Base-by-base conservation (phyloP, 92 coral and sea anemone genomes). In the Virgularia gustaviana region DNA sequence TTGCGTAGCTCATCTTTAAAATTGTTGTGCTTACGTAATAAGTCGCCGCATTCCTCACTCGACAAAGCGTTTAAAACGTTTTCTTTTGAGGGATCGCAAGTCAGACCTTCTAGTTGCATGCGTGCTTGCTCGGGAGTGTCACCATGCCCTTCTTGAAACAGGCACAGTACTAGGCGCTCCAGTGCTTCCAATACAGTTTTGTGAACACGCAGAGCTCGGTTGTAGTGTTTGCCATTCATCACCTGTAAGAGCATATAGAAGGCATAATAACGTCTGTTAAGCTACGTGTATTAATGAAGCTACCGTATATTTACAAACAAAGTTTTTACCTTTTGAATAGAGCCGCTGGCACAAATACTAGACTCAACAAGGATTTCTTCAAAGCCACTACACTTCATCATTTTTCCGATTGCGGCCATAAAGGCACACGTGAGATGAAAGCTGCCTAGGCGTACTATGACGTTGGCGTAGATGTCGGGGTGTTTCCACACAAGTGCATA, bases 311-410 rank as follows among this genome's bases (percentile, higher is more conserved):
- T n/a, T n/a, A n/a, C n/a, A n/a, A n/a, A n/a, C n/a, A n/a, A n/a
- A 9, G 45, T 58, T 41, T 56, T 16, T 10, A 47, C 73, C 38
- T 75, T 72, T 41, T 63, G 61, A 3, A 75, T 63, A 9, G 75
- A 75, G 19, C 73, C 80, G 49, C 80, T 63, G 6, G 76, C 75
- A 63, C 64, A 75, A 27, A 75, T 44, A 33, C 75, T 64, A 1
- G 80, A 63, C 52, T 63, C 80, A n/a, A 75, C 28, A 36, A 75
- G 77, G 60, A 75, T 35, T 33, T 75, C 63, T 75, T 75, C 75
- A 13, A 75, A 42, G 29, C 75, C 80, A 58, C 74, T 58, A 39
- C 78, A 58, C 59, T 39, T 73, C 71, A 73, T 56, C 39, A n/a
- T 57, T 39, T 75, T 75, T 75, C 80, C 80, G 15, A 75, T 57